Percentiles rank a stretch among this genome's conserved stretches.
phyloP scores from a whole-genome alignment of 2,797 vertebrate species.

The Periophthalmus magnuspinnatus region DNA sequence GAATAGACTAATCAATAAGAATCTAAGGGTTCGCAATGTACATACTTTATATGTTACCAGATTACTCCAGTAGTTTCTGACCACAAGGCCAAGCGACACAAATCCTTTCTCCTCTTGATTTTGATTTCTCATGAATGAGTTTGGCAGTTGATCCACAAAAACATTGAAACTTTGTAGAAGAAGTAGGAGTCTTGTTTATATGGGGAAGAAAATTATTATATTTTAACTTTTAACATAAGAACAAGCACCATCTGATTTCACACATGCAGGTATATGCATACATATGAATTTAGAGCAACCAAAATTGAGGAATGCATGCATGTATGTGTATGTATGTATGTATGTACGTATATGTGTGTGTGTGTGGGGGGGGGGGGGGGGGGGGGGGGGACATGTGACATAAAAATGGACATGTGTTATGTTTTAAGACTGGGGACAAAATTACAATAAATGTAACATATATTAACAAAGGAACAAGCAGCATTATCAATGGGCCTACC shows the following conservation, averaged over 20 bases:
- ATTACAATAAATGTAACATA: too few relatives aligned
- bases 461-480: not conserved
- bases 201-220: slow-evolving; percentile 9
- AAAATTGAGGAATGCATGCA: too few relatives aligned
- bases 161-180: slow-evolving; percentile 88
- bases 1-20: not conserved
- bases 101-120: slow-evolving; percentile 49
- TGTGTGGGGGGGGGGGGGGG: too few relatives aligned
- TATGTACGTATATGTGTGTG: too few relatives aligned
- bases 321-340: too few relatives aligned
- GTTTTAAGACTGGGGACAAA: too few relatives aligned
- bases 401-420: too few relatives aligned
- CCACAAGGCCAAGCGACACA: slow-evolving; percentile 87
- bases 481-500: slow-evolving; percentile 65
- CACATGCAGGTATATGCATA: too few relatives aligned
- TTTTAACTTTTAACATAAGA: not conserved
- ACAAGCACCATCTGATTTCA: not conserved
- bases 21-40: not conserved
- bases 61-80: slow-evolving; percentile 84
- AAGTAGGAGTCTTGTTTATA: slow-evolving; percentile 81
- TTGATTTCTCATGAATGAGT: slow-evolving; percentile 30
- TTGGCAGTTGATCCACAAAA: slow-evolving; percentile 73
- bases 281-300: too few relatives aligned
- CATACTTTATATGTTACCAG: slow-evolving; percentile 68
- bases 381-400: too few relatives aligned